Evolutionary conservation across 2,888 invertebrate species (phyloP).

Genomic region (Tetranychus piercei): DNA sequence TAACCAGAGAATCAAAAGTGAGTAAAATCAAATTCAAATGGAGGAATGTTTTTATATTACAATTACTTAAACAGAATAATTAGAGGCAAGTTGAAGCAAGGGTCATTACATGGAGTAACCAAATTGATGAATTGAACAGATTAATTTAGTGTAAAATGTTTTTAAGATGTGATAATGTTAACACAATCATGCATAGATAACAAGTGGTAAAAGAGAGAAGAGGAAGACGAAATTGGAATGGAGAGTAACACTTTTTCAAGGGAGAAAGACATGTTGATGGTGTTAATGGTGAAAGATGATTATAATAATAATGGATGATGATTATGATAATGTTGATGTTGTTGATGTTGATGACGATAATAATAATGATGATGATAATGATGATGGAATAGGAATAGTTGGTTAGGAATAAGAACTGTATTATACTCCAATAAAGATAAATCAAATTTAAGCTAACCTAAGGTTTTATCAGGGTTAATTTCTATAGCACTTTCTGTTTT

Average conservation of each 20-base stretch:
- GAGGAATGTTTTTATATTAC: too few relatives aligned
- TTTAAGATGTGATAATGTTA: background rate
- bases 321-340: background rate
- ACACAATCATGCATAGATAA: background rate
- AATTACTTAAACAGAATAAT: too few relatives aligned
- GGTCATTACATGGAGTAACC: too few relatives aligned
- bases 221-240: background rate
- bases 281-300: background rate
- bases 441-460: background rate
- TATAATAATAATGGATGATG: background rate
- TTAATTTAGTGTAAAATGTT: too few relatives aligned
- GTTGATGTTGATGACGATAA: background rate
- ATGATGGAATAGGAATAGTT: background rate
- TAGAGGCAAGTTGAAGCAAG: too few relatives aligned
- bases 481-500: background rate
- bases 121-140: too few relatives aligned
- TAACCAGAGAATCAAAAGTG: too few relatives aligned
- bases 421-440: background rate
- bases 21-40: too few relatives aligned
- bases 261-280: background rate
- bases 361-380: background rate
- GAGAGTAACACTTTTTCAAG: background rate
- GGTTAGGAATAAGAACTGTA: background rate
- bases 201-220: background rate
- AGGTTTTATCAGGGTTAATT: background rate